Evolutionary conservation across 2,888 invertebrate genomes (phyloP).

Genomic region (Caenorhabditis sulstoni): DNA sequence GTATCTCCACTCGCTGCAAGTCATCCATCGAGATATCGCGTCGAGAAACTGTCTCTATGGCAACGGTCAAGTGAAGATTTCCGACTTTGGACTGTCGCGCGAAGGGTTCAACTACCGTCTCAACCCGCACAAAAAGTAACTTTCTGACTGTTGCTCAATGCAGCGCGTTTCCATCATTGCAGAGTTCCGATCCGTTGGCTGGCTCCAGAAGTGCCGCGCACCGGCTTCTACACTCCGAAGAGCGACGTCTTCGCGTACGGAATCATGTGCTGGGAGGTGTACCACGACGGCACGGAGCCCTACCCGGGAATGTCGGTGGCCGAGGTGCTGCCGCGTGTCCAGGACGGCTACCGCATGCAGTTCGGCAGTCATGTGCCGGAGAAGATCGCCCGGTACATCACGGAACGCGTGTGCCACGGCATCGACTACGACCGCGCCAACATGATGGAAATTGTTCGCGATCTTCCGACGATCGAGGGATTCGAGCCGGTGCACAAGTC

Average conservation of each 20-base stretch:
- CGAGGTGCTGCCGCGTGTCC: conserved; percentile 64
- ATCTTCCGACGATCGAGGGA: conserved; percentile 31
- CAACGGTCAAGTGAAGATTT: conserved; percentile 62
- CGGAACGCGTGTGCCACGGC: conserved; percentile 26
- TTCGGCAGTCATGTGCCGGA: conserved; percentile 21
- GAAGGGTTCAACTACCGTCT: conserved; percentile 54
- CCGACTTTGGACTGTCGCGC: conserved; percentile 64
- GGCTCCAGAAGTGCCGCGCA: conserved; percentile 65
- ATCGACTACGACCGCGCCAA: conserved; percentile 25
- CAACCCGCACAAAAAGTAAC: conserved; percentile 50
- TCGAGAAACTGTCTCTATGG: conserved; percentile 67
- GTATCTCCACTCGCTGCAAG: conserved; percentile 63
- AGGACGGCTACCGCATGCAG: conserved; percentile 68
- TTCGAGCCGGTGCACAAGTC: conserved; percentile 22
- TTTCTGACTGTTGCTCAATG: not conserved
- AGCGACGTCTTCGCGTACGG: conserved; percentile 66
- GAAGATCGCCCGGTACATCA: conserved; percentile 22
- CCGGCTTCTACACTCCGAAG: conserved; percentile 58
- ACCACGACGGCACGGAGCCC: conserved; percentile 66
- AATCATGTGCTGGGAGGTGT: conserved; percentile 60
- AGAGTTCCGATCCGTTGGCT: conserved; percentile 68
- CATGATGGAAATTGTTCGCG: conserved; percentile 31
- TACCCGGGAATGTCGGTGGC: conserved; percentile 69
- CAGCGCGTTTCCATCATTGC: conserved; percentile 5
- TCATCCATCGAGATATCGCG: conserved; percentile 65